These are phyloP conservation scores for Drosophila orosa DNA, from an alignment of 1,140 invertebrate genomes.

Conservation along the genomic window DNA sequence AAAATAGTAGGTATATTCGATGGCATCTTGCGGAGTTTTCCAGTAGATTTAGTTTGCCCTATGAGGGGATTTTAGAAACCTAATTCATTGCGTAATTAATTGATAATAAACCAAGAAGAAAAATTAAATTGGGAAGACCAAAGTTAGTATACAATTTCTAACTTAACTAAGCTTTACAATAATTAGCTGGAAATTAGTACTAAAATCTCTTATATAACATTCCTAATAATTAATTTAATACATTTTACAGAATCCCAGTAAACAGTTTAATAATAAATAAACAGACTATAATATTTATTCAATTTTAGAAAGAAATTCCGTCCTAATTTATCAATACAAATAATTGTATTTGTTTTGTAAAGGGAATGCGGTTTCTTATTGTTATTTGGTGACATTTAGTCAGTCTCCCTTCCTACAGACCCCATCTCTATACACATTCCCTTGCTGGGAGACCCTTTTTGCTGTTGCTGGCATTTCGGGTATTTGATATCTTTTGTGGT, in stretches of 20 bases:
- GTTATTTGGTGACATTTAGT: neutral
- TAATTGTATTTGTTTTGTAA: neutral
- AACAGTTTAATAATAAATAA: neutral
- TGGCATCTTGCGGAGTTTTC: neutral
- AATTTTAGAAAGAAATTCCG: neutral
- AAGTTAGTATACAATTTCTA: no score
- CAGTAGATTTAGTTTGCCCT: slow-evolving; percentile 11
- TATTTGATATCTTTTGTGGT: slow-evolving; percentile 66
- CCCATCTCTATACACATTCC: no score
- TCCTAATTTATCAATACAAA: neutral
- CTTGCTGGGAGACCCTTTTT: neutral
- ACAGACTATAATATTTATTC: no score
- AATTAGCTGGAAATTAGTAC: no score
- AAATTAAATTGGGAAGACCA: neutral
- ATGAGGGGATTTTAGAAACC: neutral
- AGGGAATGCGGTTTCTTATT: slow-evolving; percentile 2
- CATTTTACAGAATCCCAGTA: no score
- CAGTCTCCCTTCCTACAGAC: neutral
- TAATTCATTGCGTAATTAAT: neutral
- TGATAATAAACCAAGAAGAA: neutral
- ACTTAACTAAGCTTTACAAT: no score
- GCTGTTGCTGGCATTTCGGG: slow-evolving; percentile 47
- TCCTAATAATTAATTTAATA: no score
- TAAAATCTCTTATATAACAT: no score
- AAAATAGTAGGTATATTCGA: slow-evolving; percentile 3